Evolutionary conservation across 2,888 invertebrate genomes (phyloP).

Genomic region (Cyrtodaria siliqua): DNA sequence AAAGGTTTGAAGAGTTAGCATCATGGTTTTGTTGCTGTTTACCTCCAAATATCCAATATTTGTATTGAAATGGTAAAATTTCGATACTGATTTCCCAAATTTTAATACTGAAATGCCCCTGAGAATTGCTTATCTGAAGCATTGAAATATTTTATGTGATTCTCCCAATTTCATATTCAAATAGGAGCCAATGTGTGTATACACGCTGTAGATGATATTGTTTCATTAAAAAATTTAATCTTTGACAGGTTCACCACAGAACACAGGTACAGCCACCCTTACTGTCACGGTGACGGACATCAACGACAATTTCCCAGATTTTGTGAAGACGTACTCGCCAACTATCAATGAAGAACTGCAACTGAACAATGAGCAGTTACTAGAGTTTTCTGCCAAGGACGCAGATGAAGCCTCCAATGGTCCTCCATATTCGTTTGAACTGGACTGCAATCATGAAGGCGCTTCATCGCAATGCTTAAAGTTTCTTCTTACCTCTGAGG

Average conservation of each 20-base stretch:
- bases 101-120: no score
- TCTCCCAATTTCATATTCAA: no score
- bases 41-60: no score
- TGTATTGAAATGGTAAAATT: no score
- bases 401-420: constrained; percentile 79
- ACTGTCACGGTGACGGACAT: constrained; percentile 97
- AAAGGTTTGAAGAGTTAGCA: no score
- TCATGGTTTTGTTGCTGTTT: no score
- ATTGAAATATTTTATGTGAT: no score
- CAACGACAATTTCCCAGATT: constrained; percentile 98
- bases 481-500: constrained; percentile 9
- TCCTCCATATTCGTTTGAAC: constrained; percentile 91
- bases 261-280: constrained; percentile 94
- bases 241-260: constrained; percentile 76
- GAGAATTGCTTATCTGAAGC: no score
- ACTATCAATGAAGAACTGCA: constrained; percentile 48
- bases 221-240: no score
- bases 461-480: constrained; percentile 32
- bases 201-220: no score
- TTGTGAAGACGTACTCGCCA: constrained; percentile 88
- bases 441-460: constrained; percentile 40
- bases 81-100: no score
- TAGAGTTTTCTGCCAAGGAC: constrained; percentile 73
- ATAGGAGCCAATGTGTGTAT: no score
- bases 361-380: constrained; percentile 7